Evolutionary conservation across 2,797 vertebrate genomes (phyloP).

Genomic region (Acanthis flammea): DNA sequence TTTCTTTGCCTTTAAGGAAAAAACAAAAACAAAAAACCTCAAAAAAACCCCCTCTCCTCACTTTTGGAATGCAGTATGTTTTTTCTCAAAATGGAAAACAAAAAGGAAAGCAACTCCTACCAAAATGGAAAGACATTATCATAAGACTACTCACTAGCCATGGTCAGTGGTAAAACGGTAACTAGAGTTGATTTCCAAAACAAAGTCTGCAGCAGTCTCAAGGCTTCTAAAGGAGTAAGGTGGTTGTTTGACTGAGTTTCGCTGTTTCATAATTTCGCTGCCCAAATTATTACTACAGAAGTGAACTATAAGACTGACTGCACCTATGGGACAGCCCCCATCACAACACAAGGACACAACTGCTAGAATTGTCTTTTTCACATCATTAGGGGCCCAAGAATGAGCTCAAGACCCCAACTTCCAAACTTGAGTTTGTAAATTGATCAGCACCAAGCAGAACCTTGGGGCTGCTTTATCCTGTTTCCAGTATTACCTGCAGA

Average conservation of each 20-base stretch:
- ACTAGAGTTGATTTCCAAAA: background rate
- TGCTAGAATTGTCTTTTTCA: background rate
- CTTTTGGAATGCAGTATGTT: background rate
- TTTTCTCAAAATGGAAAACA: background rate
- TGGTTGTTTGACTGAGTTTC: background rate
- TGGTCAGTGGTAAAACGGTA: background rate
- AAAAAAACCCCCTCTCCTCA: background rate
- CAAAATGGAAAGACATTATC: background rate
- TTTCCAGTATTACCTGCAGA: background rate
- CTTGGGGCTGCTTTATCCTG: background rate
- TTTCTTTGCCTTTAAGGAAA: background rate
- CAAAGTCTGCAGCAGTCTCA: background rate
- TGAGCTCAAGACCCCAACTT: background rate
- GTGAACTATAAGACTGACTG: background rate
- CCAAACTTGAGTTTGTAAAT: background rate
- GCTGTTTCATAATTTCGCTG: background rate
- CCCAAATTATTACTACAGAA: background rate
- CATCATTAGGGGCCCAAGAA: background rate
- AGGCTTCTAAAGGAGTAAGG: background rate
- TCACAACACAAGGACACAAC: background rate
- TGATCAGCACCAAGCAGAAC: background rate
- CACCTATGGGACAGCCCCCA: background rate
- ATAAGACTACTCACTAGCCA: background rate
- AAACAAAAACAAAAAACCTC: accelerated
- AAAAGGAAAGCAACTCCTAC: background rate